phyloP scores from a whole-genome alignment of 2,888 invertebrate species.

The Hyposoter didymator region DNA sequence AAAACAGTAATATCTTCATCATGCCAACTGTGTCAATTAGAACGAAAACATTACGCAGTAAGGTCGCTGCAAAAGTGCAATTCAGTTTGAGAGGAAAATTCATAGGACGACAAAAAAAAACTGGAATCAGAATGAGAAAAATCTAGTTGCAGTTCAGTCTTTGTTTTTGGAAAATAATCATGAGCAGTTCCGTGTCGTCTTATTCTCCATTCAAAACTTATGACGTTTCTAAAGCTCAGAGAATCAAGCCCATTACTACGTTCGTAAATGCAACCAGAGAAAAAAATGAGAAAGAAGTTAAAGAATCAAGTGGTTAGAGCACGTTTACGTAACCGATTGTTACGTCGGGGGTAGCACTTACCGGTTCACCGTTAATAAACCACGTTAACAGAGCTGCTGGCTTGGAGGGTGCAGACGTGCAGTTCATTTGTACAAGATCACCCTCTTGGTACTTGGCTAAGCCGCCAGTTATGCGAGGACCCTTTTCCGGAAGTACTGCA shows the following conservation, averaged over 20 bases:
- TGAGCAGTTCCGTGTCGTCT: neutral
- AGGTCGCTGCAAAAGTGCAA: neutral
- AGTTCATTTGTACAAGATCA: conserved; percentile 87
- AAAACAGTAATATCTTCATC: too few relatives aligned
- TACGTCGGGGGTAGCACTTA: conserved; percentile 71
- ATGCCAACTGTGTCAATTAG: too few relatives aligned
- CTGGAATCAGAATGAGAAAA: neutral
- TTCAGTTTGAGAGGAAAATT: neutral
- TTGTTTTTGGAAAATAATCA: too few relatives aligned
- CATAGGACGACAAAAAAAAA: neutral
- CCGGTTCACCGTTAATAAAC: conserved; percentile 87
- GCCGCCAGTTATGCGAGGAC: conserved; percentile 87
- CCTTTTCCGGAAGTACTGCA: conserved; percentile 87
- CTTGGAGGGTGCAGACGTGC: conserved; percentile 87
- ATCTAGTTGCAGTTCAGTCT: neutral
- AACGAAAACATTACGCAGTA: too few relatives aligned
- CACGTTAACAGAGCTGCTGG: conserved; percentile 87
- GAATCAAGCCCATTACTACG: neutral
- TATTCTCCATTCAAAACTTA: neutral
- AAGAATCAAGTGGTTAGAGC: conserved; percentile 16
- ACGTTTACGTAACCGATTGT: conserved; percentile 48
- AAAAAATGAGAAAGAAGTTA: conserved; percentile 8
- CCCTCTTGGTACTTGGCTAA: conserved; percentile 87
- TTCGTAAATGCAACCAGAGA: conserved; percentile 5
- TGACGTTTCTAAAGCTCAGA: neutral